Base-by-base conservation (phyloP, 1,140 invertebrate genomes). In the Cylas formicarius region DNA sequence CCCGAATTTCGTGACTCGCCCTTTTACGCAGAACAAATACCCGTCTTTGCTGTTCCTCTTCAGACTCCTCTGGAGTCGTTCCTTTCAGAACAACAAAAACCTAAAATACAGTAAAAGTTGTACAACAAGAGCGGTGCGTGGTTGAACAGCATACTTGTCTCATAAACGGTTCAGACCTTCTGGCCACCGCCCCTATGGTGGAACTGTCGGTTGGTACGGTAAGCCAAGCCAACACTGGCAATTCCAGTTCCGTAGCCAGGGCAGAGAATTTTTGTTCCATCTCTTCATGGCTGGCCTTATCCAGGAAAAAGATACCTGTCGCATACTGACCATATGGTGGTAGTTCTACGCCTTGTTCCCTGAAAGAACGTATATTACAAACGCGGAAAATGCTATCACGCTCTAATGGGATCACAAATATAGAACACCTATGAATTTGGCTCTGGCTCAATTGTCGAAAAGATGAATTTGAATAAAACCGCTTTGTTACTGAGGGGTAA, bases 231-330 rank as follows among this genome's bases (percentile, higher is more conserved):
- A 97, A 61, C 11, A 96, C 78, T 63, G 80, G 74, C 28, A 98
- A 70, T 19, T 80, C 77, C 60, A 88, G 78, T 55, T 86, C 83
- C 46, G 41, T 18, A 22, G 91, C 90, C 48, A 97, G 70, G 38
- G 77, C 75, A 43, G 76, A 72, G 63, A 98, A 97, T 37, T 82
- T 76, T 37, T 75, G 70, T 67, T 97, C 90, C 21, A 81, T 82
- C 53, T 87, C 76, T 45, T 80, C 72, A 53, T 90, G 82, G 53
- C 88, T 84, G 9, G 82, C 71, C 58, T 84, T 82, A 61, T 95
- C 90, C 57, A 97, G 70, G 67, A 92, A 99, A 51, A 97, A 76
- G 37, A 98, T 91, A 38, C 95, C 96, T 8, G 94, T 97, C 23
- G 93, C 95, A 72, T 98, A 99, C 51, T 79, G 71, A 6, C 93